Conservation (phyloP, 2,113 vertebrate species). For the Myotis yumanensis region DNA sequence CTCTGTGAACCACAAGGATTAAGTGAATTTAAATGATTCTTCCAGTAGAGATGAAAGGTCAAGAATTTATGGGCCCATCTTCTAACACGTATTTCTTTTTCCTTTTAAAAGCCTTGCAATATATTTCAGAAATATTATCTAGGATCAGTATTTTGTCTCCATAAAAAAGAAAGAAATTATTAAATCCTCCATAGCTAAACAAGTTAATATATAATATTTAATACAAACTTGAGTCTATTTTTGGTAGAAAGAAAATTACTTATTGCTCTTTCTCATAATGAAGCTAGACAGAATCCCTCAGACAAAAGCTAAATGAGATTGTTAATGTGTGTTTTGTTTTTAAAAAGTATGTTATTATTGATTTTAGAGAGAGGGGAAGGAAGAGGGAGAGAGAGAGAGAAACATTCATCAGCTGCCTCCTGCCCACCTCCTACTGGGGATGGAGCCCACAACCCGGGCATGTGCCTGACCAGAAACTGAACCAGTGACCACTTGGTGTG, state of each 20-base stretch:
- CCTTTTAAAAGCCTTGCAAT: conserved; percentile 3
- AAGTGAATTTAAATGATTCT: conserved; percentile 51
- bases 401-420: background rate
- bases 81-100: background rate
- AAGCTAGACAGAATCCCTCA: background rate
- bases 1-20: conserved; percentile 1
- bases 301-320: background rate
- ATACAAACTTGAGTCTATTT: conserved; percentile 28
- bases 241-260: conserved; percentile 23
- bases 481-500: background rate
- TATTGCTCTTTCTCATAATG: conserved; percentile 44
- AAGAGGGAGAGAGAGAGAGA: background rate
- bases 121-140: conserved; percentile 47
- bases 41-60: conserved; percentile 52
- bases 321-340: background rate
- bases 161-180: background rate
- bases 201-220: conserved; percentile 43
- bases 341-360: background rate
- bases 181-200: background rate
- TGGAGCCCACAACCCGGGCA: too few species aligned
- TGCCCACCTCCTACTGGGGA: background rate
- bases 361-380: background rate
- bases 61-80: background rate
- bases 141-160: background rate
- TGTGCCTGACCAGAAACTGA: background rate